phyloP scores from a whole-genome alignment of 2,888 invertebrate genomes.

The Galerucella calmariensis region DNA sequence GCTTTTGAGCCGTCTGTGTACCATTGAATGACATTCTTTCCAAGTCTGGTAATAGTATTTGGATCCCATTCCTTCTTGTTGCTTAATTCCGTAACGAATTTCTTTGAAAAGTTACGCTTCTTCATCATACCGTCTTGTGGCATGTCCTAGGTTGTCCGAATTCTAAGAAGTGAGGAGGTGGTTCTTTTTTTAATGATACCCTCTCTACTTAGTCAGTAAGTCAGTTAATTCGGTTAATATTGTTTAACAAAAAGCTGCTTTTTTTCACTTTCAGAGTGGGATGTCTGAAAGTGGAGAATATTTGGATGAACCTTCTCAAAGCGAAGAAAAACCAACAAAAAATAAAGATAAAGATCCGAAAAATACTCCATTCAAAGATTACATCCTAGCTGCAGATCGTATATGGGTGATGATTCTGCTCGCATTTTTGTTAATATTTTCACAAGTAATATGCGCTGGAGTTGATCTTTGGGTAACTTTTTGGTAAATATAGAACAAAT shows the following conservation, averaged over 20 bases:
- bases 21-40: too few relatives aligned
- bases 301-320: background rate
- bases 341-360: slow-evolving; percentile 39
- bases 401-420: slow-evolving; percentile 37
- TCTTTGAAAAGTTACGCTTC: too few relatives aligned
- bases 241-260: too few relatives aligned
- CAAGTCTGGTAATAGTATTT: too few relatives aligned
- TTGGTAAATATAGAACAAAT: slow-evolving; percentile 52
- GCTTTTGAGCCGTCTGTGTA: too few relatives aligned
- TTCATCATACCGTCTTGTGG: too few relatives aligned
- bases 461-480: slow-evolving; percentile 59
- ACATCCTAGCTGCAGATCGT: slow-evolving; percentile 53
- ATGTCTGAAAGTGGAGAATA: background rate
- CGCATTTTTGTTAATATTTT: slow-evolving; percentile 49
- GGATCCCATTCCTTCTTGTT: too few relatives aligned
- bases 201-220: background rate
- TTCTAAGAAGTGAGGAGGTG: too few relatives aligned
- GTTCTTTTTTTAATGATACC: too few relatives aligned
- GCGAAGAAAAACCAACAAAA: slow-evolving; percentile 16
- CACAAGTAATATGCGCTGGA: slow-evolving; percentile 54
- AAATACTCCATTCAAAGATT: slow-evolving; percentile 52
- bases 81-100: too few relatives aligned
- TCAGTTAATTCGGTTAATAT: too few relatives aligned
- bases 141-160: too few relatives aligned
- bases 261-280: background rate